These are phyloP conservation scores for Cynodonichthys magdalenae DNA, from an alignment of 2,797 vertebrate species.

Conservation along the genomic window DNA sequence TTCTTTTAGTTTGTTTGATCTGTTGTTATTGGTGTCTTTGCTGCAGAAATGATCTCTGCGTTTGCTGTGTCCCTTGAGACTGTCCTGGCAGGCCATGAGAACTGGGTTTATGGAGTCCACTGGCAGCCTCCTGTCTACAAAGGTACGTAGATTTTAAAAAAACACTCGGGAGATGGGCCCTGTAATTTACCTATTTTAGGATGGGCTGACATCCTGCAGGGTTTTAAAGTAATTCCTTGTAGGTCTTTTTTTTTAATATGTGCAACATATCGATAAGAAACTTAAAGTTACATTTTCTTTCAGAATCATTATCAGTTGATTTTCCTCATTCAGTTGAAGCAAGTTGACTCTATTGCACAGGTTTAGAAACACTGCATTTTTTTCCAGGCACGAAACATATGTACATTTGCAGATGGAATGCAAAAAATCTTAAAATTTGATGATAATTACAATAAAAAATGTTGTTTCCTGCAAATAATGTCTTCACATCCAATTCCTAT, in stretches of 20 bases:
- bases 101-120: constrained; percentile 93
- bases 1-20: no score
- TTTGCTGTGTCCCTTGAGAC: constrained; percentile 92
- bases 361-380: constrained; percentile 11
- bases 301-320: no score
- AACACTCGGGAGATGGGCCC: neutral
- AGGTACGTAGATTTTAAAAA: constrained; percentile 78
- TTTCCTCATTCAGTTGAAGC: constrained; percentile 3
- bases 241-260: no score
- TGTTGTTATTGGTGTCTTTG: constrained; percentile 17
- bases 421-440: constrained; percentile 1
- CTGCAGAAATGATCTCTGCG: constrained; percentile 48
- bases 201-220: neutral
- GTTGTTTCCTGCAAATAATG: no score
- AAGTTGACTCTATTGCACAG: constrained; percentile 2
- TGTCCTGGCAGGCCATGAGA: constrained; percentile 95
- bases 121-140: constrained; percentile 89
- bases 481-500: no score
- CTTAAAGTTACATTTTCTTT: no score
- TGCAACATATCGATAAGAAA: no score
- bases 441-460: no score
- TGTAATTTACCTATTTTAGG: neutral
- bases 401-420: no score
- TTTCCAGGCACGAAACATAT: constrained; percentile 22
- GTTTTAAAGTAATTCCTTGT: neutral